phyloP scores from a whole-genome alignment of 1,140 invertebrate genomes.

The Drosophila carrolli region DNA sequence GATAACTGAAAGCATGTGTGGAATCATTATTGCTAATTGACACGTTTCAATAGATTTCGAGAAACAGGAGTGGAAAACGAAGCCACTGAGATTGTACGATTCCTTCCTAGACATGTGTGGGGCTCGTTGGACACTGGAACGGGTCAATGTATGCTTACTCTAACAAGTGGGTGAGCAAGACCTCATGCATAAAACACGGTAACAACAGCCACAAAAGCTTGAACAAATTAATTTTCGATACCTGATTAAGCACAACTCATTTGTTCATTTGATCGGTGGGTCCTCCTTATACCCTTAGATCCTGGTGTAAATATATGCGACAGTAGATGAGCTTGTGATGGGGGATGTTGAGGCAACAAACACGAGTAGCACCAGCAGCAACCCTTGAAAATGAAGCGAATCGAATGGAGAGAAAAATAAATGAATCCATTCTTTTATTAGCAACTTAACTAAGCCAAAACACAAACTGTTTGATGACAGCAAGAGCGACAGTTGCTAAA shows the following conservation, averaged over 20 bases:
- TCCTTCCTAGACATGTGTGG: background rate
- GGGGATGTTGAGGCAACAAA: background rate
- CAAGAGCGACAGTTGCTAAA: constrained; percentile 46
- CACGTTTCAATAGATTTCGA: constrained; percentile 3
- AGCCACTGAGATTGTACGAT: no score
- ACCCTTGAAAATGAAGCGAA: constrained; percentile 30
- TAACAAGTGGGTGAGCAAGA: constrained; percentile 43
- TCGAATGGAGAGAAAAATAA: background rate
- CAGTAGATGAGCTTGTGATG: no score
- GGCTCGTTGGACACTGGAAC: constrained; percentile 55
- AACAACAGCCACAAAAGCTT: constrained; percentile 28
- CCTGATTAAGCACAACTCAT: constrained; percentile 67
- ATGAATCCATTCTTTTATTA: constrained; percentile 33
- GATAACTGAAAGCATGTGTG: constrained; percentile 9
- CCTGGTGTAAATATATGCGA: no score
- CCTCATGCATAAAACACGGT: constrained; percentile 47
- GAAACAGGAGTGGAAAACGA: background rate
- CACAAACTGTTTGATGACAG: constrained; percentile 27
- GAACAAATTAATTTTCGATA: constrained; percentile 67
- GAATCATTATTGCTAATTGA: constrained; percentile 36
- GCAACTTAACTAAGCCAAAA: constrained; percentile 36
- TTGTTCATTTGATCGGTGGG: constrained; percentile 56
- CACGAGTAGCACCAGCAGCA: no score
- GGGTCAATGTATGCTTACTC: constrained; percentile 30
- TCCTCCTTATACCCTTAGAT: background rate